Conservation (phyloP, 2,888 invertebrate species). For the Thymelicus acteon region DNA sequence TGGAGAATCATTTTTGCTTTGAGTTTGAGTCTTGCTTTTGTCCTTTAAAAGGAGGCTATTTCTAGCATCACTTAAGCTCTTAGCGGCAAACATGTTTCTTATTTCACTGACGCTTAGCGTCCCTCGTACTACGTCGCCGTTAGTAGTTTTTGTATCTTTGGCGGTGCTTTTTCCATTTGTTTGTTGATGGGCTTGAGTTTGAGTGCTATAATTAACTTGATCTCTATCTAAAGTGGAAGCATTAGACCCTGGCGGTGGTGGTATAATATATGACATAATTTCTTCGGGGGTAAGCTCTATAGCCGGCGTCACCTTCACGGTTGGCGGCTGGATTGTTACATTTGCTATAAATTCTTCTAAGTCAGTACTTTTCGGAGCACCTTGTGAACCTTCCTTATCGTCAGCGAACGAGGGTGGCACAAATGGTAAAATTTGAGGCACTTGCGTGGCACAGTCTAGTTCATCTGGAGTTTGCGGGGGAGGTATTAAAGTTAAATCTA, state of each 20-base stretch:
- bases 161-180: slow-evolving; percentile 54
- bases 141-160: slow-evolving; percentile 62
- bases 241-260: slow-evolving; percentile 87
- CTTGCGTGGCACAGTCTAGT: slow-evolving; percentile 87
- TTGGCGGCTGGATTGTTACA: slow-evolving; percentile 92
- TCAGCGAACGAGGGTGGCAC: slow-evolving; percentile 92
- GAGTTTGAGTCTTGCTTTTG: slow-evolving; percentile 65
- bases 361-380: slow-evolving; percentile 82
- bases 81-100: slow-evolving; percentile 80
- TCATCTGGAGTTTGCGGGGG: slow-evolving; percentile 94
- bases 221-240: slow-evolving; percentile 77
- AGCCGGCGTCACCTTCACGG: slow-evolving; percentile 89
- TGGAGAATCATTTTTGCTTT: slow-evolving; percentile 73
- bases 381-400: slow-evolving; percentile 69
- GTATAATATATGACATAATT: slow-evolving; percentile 93
- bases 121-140: slow-evolving; percentile 83
- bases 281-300: slow-evolving; percentile 92
- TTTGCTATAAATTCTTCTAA: slow-evolving; percentile 93
- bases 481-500: slow-evolving; percentile 94
- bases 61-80: slow-evolving; percentile 79
- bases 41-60: slow-evolving; percentile 80
- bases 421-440: slow-evolving; percentile 88
- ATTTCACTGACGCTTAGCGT: slow-evolving; percentile 84
- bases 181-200: slow-evolving; percentile 66
- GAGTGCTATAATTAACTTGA: slow-evolving; percentile 69